Evolutionary conservation across 2,113 vertebrate species (phyloP).

Genomic region (Pionites leucogaster): DNA sequence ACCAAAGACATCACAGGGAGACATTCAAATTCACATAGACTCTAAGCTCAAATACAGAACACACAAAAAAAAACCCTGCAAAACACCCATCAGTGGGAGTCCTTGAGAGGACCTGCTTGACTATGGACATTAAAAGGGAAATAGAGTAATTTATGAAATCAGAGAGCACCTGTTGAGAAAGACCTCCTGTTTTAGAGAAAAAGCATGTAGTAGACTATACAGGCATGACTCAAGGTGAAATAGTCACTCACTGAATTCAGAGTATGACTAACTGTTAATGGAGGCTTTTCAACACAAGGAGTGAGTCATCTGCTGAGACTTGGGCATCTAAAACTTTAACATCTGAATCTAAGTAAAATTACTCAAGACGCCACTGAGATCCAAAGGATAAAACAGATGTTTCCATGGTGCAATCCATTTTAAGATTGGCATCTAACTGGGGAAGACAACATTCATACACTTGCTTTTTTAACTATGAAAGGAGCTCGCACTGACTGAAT

Average conservation of each 20-base stretch:
- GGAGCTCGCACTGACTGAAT: neutral
- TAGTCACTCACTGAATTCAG: neutral
- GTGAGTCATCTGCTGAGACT: constrained; percentile 2
- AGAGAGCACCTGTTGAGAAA: neutral
- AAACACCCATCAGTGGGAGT: neutral
- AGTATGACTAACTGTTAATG: constrained; percentile 21
- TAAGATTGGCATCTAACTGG: constrained; percentile 3
- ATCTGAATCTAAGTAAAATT: constrained; percentile 14
- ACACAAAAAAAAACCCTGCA: neutral
- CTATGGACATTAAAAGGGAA: neutral
- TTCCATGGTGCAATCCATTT: constrained; percentile 1
- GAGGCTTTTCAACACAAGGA: neutral
- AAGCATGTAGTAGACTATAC: neutral
- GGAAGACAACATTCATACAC: neutral
- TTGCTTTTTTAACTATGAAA: neutral
- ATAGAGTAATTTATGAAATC: neutral
- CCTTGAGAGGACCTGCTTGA: neutral
- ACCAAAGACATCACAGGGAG: neutral
- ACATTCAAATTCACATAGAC: neutral
- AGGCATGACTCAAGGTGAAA: neutral
- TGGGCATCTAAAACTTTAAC: neutral
- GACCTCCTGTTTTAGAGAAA: neutral
- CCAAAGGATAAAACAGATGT: neutral
- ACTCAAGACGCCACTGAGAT: neutral
- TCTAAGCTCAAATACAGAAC: neutral